Conservation (phyloP, 2,113 vertebrate genomes). For the Chloebia gouldiae region DNA sequence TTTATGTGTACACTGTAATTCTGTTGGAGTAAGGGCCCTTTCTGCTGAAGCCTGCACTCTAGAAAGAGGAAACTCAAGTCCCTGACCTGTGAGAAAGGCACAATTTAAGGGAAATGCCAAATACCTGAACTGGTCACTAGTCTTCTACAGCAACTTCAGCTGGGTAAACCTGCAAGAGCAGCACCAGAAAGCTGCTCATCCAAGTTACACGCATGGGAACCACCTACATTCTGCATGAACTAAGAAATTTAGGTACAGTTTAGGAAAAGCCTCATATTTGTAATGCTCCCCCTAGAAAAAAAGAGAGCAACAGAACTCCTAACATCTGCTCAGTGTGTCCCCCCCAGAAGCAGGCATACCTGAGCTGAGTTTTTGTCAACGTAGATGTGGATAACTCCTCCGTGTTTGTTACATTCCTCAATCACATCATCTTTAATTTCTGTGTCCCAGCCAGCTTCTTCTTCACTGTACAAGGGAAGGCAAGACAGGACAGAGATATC, state of each 20-base stretch:
- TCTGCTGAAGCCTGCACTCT: background rate
- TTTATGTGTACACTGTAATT: background rate
- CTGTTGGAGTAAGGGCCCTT: background rate
- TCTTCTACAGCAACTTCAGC: background rate
- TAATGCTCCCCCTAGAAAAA: background rate
- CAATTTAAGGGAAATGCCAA: background rate
- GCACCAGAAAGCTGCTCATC: background rate
- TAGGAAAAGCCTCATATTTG: background rate
- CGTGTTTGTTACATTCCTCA: slow-evolving; percentile 97
- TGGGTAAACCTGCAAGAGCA: background rate
- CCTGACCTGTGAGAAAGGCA: background rate
- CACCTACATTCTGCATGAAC: background rate
- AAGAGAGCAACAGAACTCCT: background rate
- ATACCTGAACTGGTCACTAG: background rate
- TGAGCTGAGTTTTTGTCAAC: slow-evolving; percentile 96
- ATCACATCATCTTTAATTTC: slow-evolving; percentile 97
- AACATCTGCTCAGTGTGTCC: background rate
- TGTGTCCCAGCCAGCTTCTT: slow-evolving; percentile 89
- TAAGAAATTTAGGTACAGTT: background rate
- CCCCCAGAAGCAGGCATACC: slow-evolving; percentile 63
- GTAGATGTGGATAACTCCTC: slow-evolving; percentile 95
- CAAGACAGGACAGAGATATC: background rate
- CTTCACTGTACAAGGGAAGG: slow-evolving; percentile 77
- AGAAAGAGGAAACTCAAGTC: background rate
- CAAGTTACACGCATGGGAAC: background rate